Percentiles rank a stretch among this genome's conserved stretches.
Evolutionary conservation across 2,113 vertebrate species (phyloP).

Genomic region (mouse (Mus musculus)): DNA sequence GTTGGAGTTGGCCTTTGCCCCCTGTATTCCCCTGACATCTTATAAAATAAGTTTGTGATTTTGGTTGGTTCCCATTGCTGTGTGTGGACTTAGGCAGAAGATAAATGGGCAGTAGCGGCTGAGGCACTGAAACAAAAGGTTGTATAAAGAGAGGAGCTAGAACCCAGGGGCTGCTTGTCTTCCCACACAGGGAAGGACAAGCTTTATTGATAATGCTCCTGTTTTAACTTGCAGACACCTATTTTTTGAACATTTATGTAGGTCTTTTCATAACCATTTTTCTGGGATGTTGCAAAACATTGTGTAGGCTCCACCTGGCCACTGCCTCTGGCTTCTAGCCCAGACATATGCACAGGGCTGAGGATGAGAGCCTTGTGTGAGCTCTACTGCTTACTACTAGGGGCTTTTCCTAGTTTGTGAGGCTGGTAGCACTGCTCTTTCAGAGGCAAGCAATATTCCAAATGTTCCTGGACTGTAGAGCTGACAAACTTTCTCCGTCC

Average conservation of each 20-base stretch:
- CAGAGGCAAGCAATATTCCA: background rate
- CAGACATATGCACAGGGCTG: background rate
- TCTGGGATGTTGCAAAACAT: background rate
- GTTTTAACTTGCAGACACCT: background rate
- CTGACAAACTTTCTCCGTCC: background rate
- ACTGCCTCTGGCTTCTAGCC: background rate
- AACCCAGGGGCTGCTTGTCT: background rate
- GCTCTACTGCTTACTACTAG: background rate
- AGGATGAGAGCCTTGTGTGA: background rate
- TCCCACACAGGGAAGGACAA: background rate
- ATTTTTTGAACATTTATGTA: background rate
- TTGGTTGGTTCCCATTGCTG: background rate
- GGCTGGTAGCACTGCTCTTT: background rate
- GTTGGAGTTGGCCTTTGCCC: background rate
- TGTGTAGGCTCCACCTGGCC: constrained; percentile 1
- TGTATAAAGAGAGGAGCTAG: background rate
- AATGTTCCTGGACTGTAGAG: background rate
- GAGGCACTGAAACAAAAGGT: constrained; percentile 21
- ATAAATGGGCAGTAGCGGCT: background rate
- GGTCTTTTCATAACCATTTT: background rate
- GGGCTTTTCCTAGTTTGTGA: background rate
- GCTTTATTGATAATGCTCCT: background rate
- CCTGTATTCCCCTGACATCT: background rate
- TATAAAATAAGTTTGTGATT: background rate
- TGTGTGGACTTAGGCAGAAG: background rate